Percentiles rank a stretch among this genome's conserved stretches.
These are phyloP conservation scores for Lophius piscatorius DNA, from an alignment of 2,113 vertebrate species.

Conservation along the genomic window DNA sequence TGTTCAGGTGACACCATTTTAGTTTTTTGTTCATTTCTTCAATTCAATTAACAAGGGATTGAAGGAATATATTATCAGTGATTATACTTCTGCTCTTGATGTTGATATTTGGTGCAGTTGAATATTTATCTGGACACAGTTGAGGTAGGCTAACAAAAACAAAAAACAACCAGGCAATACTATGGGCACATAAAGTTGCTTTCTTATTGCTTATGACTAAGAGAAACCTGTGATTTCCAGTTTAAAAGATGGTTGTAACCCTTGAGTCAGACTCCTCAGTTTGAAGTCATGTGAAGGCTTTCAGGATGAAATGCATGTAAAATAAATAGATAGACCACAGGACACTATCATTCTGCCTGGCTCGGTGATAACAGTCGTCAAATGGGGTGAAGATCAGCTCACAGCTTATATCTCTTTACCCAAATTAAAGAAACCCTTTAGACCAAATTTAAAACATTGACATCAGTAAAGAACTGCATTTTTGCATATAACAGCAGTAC, in stretches of 20 bases:
- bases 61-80: too few relatives aligned
- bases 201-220: neutral
- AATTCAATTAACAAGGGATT: too few relatives aligned
- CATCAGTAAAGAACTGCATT: too few relatives aligned
- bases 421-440: neutral
- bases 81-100: neutral
- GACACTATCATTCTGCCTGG: slow-evolving; percentile 15
- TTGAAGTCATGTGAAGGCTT: neutral
- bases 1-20: too few relatives aligned
- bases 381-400: neutral
- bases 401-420: slow-evolving; percentile 4
- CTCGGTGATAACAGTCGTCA: slow-evolving; percentile 22
- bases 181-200: too few relatives aligned
- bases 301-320: slow-evolving; percentile 20
- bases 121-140: slow-evolving; percentile 1
- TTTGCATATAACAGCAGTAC: too few relatives aligned
- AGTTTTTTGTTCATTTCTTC: neutral
- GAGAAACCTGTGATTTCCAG: slow-evolving; percentile 12
- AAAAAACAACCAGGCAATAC: too few relatives aligned
- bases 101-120: neutral
- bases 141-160: neutral
- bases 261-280: neutral
- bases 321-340: slow-evolving; percentile 20
- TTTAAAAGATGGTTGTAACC: neutral
- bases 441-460: too few relatives aligned